phyloP scores from a whole-genome alignment of 1,140 invertebrate genomes.

The Brachionus angularis region DNA sequence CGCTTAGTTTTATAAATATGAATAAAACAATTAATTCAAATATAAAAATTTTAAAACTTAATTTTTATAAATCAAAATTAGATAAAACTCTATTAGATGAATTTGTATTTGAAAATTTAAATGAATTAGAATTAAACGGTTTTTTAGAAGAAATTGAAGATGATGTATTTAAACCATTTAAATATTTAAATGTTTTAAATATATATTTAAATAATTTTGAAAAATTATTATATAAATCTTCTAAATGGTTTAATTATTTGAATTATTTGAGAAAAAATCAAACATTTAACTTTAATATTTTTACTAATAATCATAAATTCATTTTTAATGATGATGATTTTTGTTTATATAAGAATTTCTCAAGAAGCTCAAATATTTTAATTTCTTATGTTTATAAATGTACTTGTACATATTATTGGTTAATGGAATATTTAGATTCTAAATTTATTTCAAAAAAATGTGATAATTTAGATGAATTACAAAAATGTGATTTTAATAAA shows the following conservation, averaged over 20 bases:
- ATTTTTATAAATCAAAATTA: neutral
- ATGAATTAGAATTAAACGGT: neutral
- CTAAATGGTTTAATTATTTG: neutral
- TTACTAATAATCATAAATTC: neutral
- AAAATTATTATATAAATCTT: neutral
- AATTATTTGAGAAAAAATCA: neutral
- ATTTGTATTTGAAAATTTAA: neutral
- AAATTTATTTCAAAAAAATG: neutral
- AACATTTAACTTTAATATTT: neutral
- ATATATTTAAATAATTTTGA: neutral
- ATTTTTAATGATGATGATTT: neutral
- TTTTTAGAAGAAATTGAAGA: slow-evolving; percentile 11
- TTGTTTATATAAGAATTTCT: slow-evolving; percentile 13
- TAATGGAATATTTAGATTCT: neutral
- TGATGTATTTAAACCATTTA: neutral
- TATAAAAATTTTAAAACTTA: neutral
- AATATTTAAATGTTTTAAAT: neutral
- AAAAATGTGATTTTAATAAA: neutral
- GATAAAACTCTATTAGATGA: neutral
- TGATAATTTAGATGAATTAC: neutral
- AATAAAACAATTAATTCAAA: neutral
- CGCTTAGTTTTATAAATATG: neutral
- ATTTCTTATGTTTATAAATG: neutral
- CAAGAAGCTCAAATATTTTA: neutral
- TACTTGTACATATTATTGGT: slow-evolving; percentile 11